These are phyloP conservation scores for Zoanthus sociatus DNA, from an alignment of 92 coral and sea anemone species.

Conservation along the genomic window DNA sequence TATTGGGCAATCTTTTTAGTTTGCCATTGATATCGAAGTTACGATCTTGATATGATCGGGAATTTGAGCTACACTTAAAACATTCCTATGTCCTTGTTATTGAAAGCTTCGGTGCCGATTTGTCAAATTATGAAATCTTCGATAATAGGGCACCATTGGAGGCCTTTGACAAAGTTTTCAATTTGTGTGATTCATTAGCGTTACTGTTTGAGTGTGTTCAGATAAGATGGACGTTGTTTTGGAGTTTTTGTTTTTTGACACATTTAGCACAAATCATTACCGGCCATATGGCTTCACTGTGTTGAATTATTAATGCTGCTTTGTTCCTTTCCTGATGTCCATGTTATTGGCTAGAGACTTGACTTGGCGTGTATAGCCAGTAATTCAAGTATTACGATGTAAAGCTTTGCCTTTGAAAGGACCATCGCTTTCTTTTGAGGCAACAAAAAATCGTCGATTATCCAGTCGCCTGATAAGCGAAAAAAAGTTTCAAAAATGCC, in stretches of 20 bases:
- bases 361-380: neutral
- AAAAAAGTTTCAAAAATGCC: slow-evolving; percentile 60
- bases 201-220: neutral
- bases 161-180: slow-evolving; percentile 26
- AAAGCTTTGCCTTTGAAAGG: slow-evolving; percentile 7
- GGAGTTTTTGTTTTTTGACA: slow-evolving; percentile 38
- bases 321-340: slow-evolving; percentile 65
- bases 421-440: neutral
- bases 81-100: slow-evolving; percentile 24
- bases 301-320: slow-evolving; percentile 86
- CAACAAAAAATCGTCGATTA: slow-evolving; percentile 34
- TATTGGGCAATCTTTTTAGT: slow-evolving; percentile 20
- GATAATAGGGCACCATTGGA: slow-evolving; percentile 36
- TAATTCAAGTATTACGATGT: slow-evolving; percentile 4
- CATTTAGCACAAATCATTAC: slow-evolving; percentile 51
- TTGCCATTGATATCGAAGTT: slow-evolving; percentile 46
- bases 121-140: slow-evolving; percentile 34
- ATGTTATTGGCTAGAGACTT: slow-evolving; percentile 33
- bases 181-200: slow-evolving; percentile 15
- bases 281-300: slow-evolving; percentile 72
- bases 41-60: slow-evolving; percentile 47
- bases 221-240: slow-evolving; percentile 15
- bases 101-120: slow-evolving; percentile 21
- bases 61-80: slow-evolving; percentile 26
- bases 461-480: slow-evolving; percentile 1